These are phyloP conservation scores for Neoascia interrupta DNA, from an alignment of 2,888 invertebrate species.

Conservation along the genomic window DNA sequence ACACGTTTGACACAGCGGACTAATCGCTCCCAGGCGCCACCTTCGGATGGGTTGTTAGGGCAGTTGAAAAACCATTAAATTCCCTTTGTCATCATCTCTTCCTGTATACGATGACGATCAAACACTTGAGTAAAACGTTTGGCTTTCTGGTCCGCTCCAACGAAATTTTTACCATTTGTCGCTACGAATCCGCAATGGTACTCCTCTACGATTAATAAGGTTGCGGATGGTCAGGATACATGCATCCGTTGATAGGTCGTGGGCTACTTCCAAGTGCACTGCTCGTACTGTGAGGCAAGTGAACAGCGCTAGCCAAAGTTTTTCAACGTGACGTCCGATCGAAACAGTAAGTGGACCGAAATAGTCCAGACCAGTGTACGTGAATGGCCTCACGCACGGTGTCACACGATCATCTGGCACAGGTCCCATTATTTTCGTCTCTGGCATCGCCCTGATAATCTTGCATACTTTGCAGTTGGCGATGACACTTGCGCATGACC, in stretches of 20 bases:
- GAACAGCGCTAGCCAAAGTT: neutral
- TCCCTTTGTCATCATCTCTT: conserved; percentile 29
- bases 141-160: conserved; percentile 23
- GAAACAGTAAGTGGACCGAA: neutral
- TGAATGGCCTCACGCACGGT: neutral
- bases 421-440: neutral
- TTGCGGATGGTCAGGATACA: conserved; percentile 41
- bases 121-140: conserved; percentile 20
- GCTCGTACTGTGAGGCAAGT: conserved; percentile 9
- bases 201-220: conserved; percentile 24
- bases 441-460: conserved; percentile 1
- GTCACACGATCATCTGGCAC: conserved; percentile 6
- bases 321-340: no score
- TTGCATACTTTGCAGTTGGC: neutral
- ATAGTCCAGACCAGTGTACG: conserved; percentile 47
- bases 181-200: conserved; percentile 48
- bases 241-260: conserved; percentile 28
- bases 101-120: conserved; percentile 17
- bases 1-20: conserved; percentile 46
- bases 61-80: conserved; percentile 36
- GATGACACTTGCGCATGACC: no score
- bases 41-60: conserved; percentile 33
- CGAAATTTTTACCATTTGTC: conserved; percentile 49
- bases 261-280: conserved; percentile 12
- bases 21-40: conserved; percentile 68